A percentile compares a stretch with the other conserved stretches of the same genome.
These are phyloP conservation scores for Chrysolina americana DNA, from an alignment of 2,888 invertebrate species.

Conservation along the genomic window DNA sequence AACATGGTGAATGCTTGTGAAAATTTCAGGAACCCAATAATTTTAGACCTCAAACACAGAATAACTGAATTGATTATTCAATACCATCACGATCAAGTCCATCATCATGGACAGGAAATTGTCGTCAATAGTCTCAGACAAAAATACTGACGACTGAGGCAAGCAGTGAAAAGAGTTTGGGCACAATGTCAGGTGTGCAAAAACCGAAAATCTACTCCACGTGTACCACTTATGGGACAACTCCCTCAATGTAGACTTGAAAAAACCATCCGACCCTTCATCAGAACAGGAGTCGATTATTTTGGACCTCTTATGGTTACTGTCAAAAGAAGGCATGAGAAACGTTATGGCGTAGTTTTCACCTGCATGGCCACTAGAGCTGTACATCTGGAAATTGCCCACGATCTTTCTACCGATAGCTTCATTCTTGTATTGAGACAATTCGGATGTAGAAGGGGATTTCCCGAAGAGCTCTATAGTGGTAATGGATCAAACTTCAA, in stretches of 20 bases:
- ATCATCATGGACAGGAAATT: too few species aligned
- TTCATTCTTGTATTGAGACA: slow-evolving; percentile 27
- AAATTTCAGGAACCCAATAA: too few species aligned
- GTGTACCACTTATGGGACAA: too few species aligned
- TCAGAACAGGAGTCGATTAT: slow-evolving; percentile 39
- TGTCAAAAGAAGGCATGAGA: slow-evolving; percentile 7
- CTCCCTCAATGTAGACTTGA: slow-evolving; percentile 25
- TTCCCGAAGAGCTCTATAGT: slow-evolving; percentile 51
- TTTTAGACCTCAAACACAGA: too few species aligned
- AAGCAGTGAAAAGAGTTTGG: too few species aligned
- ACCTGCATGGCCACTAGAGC: slow-evolving; percentile 32
- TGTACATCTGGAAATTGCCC: slow-evolving; percentile 33
- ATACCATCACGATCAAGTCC: too few species aligned
- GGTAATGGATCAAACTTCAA: slow-evolving; percentile 20
- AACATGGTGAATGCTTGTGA: too few species aligned
- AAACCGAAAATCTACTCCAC: too few species aligned
- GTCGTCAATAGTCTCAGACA: too few species aligned
- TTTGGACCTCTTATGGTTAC: slow-evolving; percentile 32
- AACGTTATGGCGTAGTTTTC: slow-evolving; percentile 32
- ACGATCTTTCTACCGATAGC: slow-evolving; percentile 22
- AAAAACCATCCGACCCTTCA: slow-evolving; percentile 34
- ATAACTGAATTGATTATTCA: too few species aligned
- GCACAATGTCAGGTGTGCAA: too few species aligned
- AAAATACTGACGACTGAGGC: too few species aligned
- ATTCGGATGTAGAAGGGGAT: slow-evolving; percentile 30